A percentile compares a stretch with the other conserved stretches of the same genome.
phyloP scores from a whole-genome alignment of 1,140 invertebrate genomes.

The Steinernema khuongi region DNA sequence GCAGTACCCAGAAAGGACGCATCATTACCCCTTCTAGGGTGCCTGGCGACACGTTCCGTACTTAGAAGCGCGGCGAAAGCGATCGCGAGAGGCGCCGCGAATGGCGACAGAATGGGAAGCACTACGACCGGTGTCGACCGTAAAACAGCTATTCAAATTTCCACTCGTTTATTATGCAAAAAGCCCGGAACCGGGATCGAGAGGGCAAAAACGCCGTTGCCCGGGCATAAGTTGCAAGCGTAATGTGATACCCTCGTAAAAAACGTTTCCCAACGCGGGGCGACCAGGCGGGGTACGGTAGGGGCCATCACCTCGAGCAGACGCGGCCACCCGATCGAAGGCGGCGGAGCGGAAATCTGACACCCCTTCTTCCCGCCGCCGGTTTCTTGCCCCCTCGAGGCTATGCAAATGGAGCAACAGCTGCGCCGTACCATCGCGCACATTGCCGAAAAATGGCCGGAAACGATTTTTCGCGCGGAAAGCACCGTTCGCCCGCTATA shows the following conservation, averaged over 20 bases:
- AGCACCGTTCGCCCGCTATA: not conserved
- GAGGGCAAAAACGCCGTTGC: not conserved
- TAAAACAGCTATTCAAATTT: not conserved
- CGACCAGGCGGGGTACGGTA: not conserved
- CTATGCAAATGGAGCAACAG: constrained; percentile 9
- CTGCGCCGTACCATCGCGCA: not conserved
- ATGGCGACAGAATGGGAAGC: not conserved
- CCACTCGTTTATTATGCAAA: not conserved
- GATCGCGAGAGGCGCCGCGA: not conserved
- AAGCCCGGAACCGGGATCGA: not conserved
- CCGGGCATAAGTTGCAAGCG: not conserved
- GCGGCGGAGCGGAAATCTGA: not conserved
- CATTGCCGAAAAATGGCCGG: not conserved
- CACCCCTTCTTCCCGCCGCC: not conserved
- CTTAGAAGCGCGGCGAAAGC: no score
- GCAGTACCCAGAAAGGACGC: no score
- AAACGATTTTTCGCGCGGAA: constrained; percentile 7
- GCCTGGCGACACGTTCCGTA: no score
- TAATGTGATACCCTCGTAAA: not conserved
- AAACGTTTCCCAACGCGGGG: not conserved
- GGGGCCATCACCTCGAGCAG: not conserved
- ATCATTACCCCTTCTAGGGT: no score
- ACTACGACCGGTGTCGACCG: not conserved
- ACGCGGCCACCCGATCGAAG: not conserved
- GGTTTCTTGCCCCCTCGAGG: not conserved